Base-by-base conservation (phyloP, 2,113 vertebrate genomes). In the Cryptotis parvus region DNA sequence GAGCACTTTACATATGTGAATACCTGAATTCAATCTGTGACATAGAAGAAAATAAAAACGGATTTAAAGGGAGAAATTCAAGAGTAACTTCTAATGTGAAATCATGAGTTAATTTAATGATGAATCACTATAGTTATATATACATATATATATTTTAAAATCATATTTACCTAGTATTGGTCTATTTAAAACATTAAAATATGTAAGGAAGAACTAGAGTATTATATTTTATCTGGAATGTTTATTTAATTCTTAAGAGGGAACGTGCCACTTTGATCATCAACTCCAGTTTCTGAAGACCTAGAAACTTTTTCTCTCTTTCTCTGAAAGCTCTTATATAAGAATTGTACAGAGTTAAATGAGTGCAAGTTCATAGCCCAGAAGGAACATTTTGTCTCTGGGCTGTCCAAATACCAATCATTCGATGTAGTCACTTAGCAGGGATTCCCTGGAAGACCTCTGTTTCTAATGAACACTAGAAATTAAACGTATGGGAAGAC, bases 171-270 rank as follows among this genome's bases (percentile, higher is more conserved):
- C 86, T 89, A 83, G 35, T 63, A 76, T 61, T 5, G 27, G 15
- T 74, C 29, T 55, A 75, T 84, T 85, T 24, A 31, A 29, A 65
- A 65, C 29, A 65, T 29, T 29, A 65, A 65, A 65, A 58, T 58
- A 58, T 89, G 1, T 79, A 89, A 29, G 6, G 18, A 15, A 75
- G 33, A n/a, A 31, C 77, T 78, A 1, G n/a, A 75, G 73, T 33
- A 31, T 91, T 45, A 68, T 72, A 35, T 94, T 94, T 91, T 65
- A 87, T 39, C 75, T 74, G 63, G 39, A 31, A 4, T 89, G 45
- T 92, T 86, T 20, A 89, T 92, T 95, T 92, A 78, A 84, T 58
- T 92, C 77, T 87, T 89, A 75, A 70, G 88, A 70, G 91, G 68
- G 84, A 94, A 92, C 84, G 75, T 77, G 66, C 18, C 75, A 63